phyloP scores from a whole-genome alignment of 2,797 vertebrate genomes.

The Acridotheres tristis region DNA sequence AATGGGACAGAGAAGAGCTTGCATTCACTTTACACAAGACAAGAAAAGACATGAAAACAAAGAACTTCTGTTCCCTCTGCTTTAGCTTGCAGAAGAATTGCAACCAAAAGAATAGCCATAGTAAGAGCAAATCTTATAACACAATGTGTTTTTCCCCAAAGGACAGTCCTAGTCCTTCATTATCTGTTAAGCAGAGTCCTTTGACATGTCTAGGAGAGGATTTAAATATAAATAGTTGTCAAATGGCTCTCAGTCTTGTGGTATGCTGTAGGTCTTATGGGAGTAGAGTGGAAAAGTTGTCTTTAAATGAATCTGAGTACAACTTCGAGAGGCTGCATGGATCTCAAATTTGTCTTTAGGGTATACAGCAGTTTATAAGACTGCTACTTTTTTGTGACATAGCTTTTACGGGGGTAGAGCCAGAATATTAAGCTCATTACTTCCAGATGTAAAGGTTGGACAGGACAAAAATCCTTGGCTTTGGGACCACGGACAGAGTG shows the following conservation, averaged over 20 bases:
- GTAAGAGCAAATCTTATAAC: background rate
- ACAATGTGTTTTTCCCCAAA: background rate
- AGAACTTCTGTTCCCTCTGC: background rate
- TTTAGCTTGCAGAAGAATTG: background rate
- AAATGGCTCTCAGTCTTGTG: constrained; percentile 7
- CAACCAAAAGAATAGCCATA: background rate
- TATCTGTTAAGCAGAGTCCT: constrained; percentile 45
- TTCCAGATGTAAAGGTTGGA: constrained; percentile 84
- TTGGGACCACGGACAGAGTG: constrained; percentile 66
- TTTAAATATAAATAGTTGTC: constrained; percentile 55
- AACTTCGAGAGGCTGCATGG: constrained; percentile 2
- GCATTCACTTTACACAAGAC: background rate
- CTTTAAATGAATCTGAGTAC: constrained; percentile 53
- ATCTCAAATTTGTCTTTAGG: constrained; percentile 72
- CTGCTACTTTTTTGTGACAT: constrained; percentile 84
- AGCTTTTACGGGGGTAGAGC: constrained; percentile 75
- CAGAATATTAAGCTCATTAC: constrained; percentile 81
- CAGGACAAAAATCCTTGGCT: constrained; percentile 76
- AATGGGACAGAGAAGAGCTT: background rate
- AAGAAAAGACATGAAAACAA: background rate
- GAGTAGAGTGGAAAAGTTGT: constrained; percentile 53
- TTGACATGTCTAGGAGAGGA: constrained; percentile 65
- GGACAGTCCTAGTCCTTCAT: constrained; percentile 15
- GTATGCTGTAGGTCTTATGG: constrained; percentile 32
- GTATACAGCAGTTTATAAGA: constrained; percentile 71